Conservation (phyloP, 2,888 invertebrate genomes). For the Cremastobaeus sp. region DNA sequence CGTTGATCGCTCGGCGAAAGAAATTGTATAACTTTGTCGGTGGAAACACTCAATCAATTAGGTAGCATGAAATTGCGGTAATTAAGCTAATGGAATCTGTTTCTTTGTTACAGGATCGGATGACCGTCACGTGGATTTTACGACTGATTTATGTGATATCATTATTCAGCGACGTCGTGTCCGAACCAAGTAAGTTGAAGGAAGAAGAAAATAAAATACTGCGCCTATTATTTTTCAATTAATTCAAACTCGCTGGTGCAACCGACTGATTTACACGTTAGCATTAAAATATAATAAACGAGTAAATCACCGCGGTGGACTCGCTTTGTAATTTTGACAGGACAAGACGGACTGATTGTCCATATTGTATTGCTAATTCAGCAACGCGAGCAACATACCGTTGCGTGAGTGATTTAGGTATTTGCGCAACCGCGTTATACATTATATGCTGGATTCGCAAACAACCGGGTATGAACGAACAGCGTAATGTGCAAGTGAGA, state of each 20-base stretch:
- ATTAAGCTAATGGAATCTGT: conserved; percentile 26
- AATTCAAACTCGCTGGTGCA: conserved; percentile 15
- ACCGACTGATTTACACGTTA: conserved; percentile 5
- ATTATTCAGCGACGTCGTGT: conserved; percentile 66
- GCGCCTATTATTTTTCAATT: conserved; percentile 13
- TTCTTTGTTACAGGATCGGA: conserved; percentile 69
- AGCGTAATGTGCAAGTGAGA: conserved; percentile 43
- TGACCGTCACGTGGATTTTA: conserved; percentile 67
- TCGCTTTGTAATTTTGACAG: conserved; percentile 20
- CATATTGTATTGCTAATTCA: conserved; percentile 44
- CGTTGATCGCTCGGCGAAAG: too few species aligned
- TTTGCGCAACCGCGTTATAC: conserved; percentile 58
- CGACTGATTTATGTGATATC: conserved; percentile 68
- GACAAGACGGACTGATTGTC: conserved; percentile 39
- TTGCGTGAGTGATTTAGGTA: conserved; percentile 58
- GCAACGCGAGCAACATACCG: conserved; percentile 43
- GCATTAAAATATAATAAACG: conserved; percentile 18
- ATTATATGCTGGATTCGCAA: conserved; percentile 37
- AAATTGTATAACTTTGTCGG: too few species aligned
- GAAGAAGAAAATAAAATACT: too few species aligned
- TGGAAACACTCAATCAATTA: conserved; percentile 24
- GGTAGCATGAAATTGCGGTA: conserved; percentile 6
- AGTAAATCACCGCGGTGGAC: conserved; percentile 20
- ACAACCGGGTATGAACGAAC: conserved; percentile 14
- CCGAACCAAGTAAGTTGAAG: conserved; percentile 72